Evolutionary conservation across 2,888 invertebrate species (phyloP), one percentile per base, ranked within the genome.

Genomic region (Microchrysa polita): DNA sequence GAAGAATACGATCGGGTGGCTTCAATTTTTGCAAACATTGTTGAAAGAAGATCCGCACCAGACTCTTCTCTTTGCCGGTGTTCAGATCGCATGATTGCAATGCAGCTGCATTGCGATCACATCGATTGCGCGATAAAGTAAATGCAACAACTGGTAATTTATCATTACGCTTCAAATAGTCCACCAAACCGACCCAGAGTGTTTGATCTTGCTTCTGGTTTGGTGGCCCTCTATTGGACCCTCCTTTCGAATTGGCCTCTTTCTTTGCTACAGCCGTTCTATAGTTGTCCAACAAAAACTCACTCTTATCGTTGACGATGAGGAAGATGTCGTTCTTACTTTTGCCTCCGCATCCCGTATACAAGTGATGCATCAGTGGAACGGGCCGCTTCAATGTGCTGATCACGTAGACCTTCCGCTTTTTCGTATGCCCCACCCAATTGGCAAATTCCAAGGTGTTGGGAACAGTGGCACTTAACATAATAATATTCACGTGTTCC

Each of bases 381-480:
- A 99, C 96, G 0, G 99, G 99, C 73, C 99, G 87, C 80, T 96
- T 94, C 0, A 90, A 86, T 0, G 99, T 99, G 75, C 93, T 95
- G 12, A 99, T 95, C 0, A 99, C 98, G 81, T 93, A 97, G 73
- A 93, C 93, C 82, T 94, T 95, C 75, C 94, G 89, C 80, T 93
- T 91, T 84, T 95, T 94, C 0, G 93, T 95, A 77, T 90, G 89
- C 0, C 95, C 95, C 40, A 96, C 92, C 96, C 96, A 96, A 82
- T 94, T 92, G 0, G 99, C 99, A 86, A 99, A 96, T 83, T 98
- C 95, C 76, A 96, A 87, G 0, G 96, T 94, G 84, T 99, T 99
- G 0, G 98, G 98, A 23, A 98, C 98, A 0, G 99, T 99, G 0
- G 99, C 99, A 82, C 97, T 97, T 57, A 99, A 86, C 91, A 99